A percentile compares a stretch with the other conserved stretches of the same genome.
phyloP scores from a whole-genome alignment of 2,797 vertebrate species.

The Syndactyla subalaris region DNA sequence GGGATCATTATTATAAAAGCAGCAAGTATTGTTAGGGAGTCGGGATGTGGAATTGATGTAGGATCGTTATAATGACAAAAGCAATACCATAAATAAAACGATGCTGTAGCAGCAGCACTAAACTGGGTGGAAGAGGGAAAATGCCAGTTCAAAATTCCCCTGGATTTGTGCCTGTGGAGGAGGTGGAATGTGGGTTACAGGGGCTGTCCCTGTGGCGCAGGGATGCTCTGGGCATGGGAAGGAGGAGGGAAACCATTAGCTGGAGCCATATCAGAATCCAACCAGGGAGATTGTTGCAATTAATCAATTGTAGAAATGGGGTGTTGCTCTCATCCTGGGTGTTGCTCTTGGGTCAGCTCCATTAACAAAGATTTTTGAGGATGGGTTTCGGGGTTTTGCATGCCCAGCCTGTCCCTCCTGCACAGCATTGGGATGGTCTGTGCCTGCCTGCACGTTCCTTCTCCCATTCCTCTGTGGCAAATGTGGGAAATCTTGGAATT shows the following conservation, averaged over 20 bases:
- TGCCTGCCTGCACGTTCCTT: background rate
- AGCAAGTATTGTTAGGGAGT: conserved; percentile 1
- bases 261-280: background rate
- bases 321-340: background rate
- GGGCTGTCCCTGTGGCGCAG: background rate
- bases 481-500: background rate
- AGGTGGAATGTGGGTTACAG: background rate
- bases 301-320: background rate
- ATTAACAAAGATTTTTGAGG: fast-evolving
- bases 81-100: conserved; percentile 20
- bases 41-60: background rate
- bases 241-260: background rate
- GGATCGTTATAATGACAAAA: background rate
- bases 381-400: background rate
- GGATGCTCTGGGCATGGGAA: background rate
- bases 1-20: conserved; percentile 56
- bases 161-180: background rate
- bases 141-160: background rate
- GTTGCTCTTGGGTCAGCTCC: background rate
- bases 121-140: background rate
- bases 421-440: background rate
- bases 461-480: background rate
- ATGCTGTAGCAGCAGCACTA: background rate
- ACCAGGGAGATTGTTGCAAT: background rate
- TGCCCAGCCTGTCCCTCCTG: background rate